These are phyloP conservation scores for Pseudachorutes palmiensis DNA, from an alignment of 1,140 invertebrate species.

Conservation along the genomic window DNA sequence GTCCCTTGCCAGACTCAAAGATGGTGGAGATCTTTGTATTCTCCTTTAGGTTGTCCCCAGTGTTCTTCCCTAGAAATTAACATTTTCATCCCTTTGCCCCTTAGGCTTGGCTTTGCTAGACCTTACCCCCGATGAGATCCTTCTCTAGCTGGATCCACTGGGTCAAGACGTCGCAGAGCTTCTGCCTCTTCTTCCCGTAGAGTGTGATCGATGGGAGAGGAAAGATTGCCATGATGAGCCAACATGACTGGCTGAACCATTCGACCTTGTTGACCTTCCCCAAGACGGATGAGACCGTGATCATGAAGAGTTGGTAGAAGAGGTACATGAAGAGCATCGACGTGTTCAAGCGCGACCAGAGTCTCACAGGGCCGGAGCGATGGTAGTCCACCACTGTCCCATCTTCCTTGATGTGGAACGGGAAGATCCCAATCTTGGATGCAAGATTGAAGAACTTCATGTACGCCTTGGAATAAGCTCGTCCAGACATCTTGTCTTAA, in stretches of 20 bases:
- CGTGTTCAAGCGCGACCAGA: conserved; percentile 31
- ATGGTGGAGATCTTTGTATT: conserved; percentile 34
- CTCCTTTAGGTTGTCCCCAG: conserved; percentile 19
- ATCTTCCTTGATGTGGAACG: conserved; percentile 36
- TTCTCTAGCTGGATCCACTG: conserved; percentile 37
- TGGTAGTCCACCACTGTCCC: conserved; percentile 36
- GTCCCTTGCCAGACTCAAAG: conserved; percentile 17
- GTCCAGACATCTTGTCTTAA: conserved; percentile 23
- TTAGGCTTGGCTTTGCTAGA: neutral
- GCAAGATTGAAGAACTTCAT: conserved; percentile 33
- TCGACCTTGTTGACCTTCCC: conserved; percentile 34
- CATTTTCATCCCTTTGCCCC: neutral
- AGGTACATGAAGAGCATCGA: conserved; percentile 28
- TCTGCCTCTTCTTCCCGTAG: conserved; percentile 36
- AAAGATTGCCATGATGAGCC: conserved; percentile 37
- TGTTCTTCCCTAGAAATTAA: conserved; percentile 23
- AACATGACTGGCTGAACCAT: conserved; percentile 36
- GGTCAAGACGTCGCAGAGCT: conserved; percentile 34
- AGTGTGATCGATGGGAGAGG: conserved; percentile 34
- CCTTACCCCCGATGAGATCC: conserved; percentile 37
- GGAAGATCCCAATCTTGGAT: conserved; percentile 32
- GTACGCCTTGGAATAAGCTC: conserved; percentile 29
- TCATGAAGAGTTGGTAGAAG: conserved; percentile 35
- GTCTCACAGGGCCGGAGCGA: conserved; percentile 26
- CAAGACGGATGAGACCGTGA: conserved; percentile 32